Conservation (phyloP, 2,113 vertebrate species). For the Aldabrachelys gigantea region DNA sequence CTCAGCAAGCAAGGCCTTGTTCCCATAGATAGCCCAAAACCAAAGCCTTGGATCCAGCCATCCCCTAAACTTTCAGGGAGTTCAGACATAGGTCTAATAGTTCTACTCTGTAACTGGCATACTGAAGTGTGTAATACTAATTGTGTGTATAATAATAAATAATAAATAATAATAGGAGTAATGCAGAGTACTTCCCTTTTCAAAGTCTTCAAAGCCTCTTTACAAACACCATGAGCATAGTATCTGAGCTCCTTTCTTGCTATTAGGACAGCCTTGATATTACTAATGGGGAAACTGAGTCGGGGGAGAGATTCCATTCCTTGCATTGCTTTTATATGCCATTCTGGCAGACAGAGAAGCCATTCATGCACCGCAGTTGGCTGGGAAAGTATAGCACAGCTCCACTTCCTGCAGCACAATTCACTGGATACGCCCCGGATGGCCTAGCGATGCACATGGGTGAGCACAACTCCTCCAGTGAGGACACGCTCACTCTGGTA, state of each 20-base stretch:
- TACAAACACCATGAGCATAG: not conserved
- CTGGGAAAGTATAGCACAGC: not conserved
- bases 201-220: not conserved
- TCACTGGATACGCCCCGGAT: not conserved
- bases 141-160: not conserved
- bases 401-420: not conserved
- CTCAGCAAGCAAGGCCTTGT: not conserved
- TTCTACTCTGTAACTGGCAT: not conserved
- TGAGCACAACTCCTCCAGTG: not conserved
- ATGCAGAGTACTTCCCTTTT: not conserved
- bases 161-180: not conserved
- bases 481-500: not conserved
- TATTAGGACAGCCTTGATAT: not conserved
- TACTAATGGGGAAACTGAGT: not conserved
- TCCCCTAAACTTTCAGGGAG: constrained; percentile 8
- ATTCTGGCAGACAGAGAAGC: not conserved
- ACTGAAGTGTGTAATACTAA: not conserved
- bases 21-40: constrained; percentile 18
- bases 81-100: not conserved
- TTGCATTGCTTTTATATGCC: not conserved
- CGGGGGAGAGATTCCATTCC: not conserved
- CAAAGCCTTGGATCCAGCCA: not conserved
- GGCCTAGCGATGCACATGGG: not conserved
- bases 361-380: not conserved
- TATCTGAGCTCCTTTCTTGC: not conserved